phyloP scores from a whole-genome alignment of 2,113 vertebrate species.

The Pavo muticus region DNA sequence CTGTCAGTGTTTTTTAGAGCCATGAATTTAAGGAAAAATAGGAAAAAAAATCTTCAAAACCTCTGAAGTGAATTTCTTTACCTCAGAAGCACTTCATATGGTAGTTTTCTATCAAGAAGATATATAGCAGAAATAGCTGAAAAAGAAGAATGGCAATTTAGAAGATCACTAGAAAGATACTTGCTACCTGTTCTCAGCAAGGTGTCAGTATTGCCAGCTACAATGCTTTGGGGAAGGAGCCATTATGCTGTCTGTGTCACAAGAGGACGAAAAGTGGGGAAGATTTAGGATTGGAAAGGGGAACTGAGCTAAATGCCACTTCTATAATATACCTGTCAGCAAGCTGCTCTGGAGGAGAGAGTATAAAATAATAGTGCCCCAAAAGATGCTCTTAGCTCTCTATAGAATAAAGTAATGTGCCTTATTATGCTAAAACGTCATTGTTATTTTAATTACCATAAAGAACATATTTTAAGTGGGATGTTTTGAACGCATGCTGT shows the following conservation, averaged over 20 bases:
- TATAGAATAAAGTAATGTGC: not conserved
- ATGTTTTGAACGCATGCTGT: not conserved
- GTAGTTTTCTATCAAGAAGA: slow-evolving; percentile 42
- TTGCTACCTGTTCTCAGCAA: not conserved
- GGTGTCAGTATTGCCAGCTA: not conserved
- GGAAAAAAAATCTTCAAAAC: not conserved
- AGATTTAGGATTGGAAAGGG: not conserved
- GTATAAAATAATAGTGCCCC: accelerated
- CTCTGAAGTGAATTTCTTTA: slow-evolving; percentile 47
- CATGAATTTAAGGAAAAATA: slow-evolving; percentile 5
- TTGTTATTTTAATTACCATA: not conserved
- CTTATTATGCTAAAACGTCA: not conserved
- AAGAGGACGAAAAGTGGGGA: not conserved
- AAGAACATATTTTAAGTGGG: not conserved
- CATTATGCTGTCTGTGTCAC: not conserved
- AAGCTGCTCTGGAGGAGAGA: not conserved
- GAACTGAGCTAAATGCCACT: not conserved
- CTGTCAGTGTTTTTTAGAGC: slow-evolving; percentile 46
- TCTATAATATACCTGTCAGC: not conserved
- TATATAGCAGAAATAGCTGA: not conserved
- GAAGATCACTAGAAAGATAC: not conserved
- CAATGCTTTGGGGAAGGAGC: not conserved
- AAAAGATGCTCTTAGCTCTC: accelerated
- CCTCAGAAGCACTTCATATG: slow-evolving; percentile 44
- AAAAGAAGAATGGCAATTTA: slow-evolving; percentile 37